These are phyloP conservation scores for Nycticryphes semicollaris DNA, from an alignment of 2,113 vertebrate genomes.

Conservation along the genomic window DNA sequence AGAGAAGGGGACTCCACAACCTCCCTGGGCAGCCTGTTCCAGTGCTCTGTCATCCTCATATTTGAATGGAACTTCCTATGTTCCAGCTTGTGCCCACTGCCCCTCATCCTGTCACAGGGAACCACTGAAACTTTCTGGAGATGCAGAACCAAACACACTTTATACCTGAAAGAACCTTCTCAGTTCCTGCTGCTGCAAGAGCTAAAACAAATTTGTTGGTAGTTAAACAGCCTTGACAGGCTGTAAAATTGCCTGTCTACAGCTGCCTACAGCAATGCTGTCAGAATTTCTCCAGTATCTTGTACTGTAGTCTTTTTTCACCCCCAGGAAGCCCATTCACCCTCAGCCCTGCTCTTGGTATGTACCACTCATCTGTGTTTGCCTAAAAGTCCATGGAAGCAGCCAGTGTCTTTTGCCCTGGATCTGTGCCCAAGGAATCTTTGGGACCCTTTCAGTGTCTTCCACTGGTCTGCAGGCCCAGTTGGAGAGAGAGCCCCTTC, in stretches of 20 bases:
- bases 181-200: neutral
- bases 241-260: neutral
- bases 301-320: neutral
- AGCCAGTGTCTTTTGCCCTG: neutral
- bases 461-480: neutral
- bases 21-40: no score
- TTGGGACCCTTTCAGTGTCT: neutral
- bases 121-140: neutral
- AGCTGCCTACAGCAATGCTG: neutral
- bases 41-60: no score
- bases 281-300: neutral
- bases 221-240: neutral
- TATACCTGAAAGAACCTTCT: neutral
- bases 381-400: neutral
- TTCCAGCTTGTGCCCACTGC: no score
- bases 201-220: neutral
- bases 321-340: neutral
- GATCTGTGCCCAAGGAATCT: neutral
- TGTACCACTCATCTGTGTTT: neutral
- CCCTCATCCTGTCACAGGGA: no score
- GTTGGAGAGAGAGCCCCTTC: neutral
- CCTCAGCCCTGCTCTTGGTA: neutral
- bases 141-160: neutral
- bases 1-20: no score
- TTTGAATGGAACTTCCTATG: no score